Base-by-base conservation (phyloP, 1,140 invertebrate genomes). In the Drosophila funebris region DNA sequence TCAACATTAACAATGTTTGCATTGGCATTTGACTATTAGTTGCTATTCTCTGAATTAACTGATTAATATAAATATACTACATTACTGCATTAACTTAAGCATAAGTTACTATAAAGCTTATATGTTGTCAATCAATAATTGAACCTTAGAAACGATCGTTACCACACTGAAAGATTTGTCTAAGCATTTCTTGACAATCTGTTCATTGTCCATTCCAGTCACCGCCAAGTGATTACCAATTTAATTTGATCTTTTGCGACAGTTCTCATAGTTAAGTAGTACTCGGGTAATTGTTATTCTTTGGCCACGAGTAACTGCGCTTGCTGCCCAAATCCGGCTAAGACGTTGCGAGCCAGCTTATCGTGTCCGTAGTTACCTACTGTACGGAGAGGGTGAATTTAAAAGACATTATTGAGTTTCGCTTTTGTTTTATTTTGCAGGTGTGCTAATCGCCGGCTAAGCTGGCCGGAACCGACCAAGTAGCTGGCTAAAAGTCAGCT, bases 391-490 rank as follows among this genome's bases (percentile, higher is more conserved):
- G 46, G 13, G 62, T 82, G 33, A 71, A 76, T 75, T 88, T 67
- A 69, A 82, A 87, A 82, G 83, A 78, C 82, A 78, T 83, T 87
- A 83, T 87, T 83, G 61, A 14, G 61, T 58, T 70, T 63, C 44
- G 81, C 66, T 70, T 87, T 87, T 88, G 83, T 88, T 70, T 66
- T 60, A 62, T 70, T 64, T 53, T 46, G 68, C 75, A 82, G 83
- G 83, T 87, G 83, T 61, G 58, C 72, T 88, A 87, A 88, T 88
- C 84, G 68, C 83, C 75, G 76, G 75, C 78, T 87, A 66, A 87
- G 83, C 80, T 71, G 46, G 16, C 52, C 63, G 31, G 62, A 73
- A 63, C 58, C 43, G 24, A 43, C 37, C 43, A 44, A 53, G 73
- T 57, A 41, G 67, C 60, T 67, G 73, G 74, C 74, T 74, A 80